Evolutionary conservation across 1,140 invertebrate genomes (phyloP), one percentile per base, ranked within the genome.

Genomic region (Drosophila eugracilis): DNA sequence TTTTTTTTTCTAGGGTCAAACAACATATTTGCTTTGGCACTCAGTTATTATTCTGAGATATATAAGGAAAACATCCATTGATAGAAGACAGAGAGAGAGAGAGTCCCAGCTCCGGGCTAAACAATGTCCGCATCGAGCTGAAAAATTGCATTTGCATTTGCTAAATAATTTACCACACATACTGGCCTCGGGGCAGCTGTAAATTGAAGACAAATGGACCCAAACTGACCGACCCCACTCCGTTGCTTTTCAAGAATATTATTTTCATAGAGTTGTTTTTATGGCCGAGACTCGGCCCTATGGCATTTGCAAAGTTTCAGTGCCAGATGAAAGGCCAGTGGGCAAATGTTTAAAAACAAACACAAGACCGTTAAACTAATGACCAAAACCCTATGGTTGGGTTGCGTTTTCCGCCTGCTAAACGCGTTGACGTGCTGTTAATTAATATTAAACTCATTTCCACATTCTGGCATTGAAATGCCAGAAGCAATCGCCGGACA

Each of bases 361-460:
- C 49, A 55, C 22, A 42, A 49, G 45, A 69, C 36, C 49, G 34
- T 26, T 58, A 32, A 34, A 58, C 34, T 70, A 58, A 71, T 71
- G 65, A 57, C 37, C 24, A 12, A 37, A 39, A 22, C 28, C 14
- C 10, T 9, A 14, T 9, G 24, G 21, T 6, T 24, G 42, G n/a
- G 37, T 50, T 41, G 32, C 21, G 37, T 45, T 65, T 42, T 14
- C 30, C 22, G 34, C 21, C 53, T 42, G 67, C 50, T 41, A 41
- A 45, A 44, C 24, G 50, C 71, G 70, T 70, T 75, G 66, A 66
- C 80, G 71, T 54, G 42, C 76, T 75, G 70, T 72, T 86, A 86
- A 86, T 86, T 86, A 86, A 83, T 88, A 71, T 83, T 89, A 72
- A 88, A 86, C 75, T 77, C 74, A 78, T 88, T 86, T 88, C 65